Conservation (phyloP, 2,888 invertebrate genomes). For the Leistus spinibarbis region DNA sequence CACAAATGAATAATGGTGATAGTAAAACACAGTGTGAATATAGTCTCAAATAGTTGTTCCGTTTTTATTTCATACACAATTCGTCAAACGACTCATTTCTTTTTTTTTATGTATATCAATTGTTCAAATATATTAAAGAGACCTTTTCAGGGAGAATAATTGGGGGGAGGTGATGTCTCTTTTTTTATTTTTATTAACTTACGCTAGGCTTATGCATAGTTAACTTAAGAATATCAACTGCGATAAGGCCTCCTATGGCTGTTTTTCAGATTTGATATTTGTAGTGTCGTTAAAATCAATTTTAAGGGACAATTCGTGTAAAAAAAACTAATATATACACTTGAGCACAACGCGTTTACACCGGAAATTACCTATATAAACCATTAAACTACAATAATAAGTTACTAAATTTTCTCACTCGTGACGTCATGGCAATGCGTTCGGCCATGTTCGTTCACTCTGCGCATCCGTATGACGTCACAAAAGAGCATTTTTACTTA, state of each 20-base stretch:
- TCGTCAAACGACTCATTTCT: conserved; percentile 12
- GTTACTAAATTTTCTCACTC: neutral
- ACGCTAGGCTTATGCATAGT: conserved; percentile 35
- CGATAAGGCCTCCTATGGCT: conserved; percentile 39
- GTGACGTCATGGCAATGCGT: no score
- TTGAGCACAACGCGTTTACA: conserved; percentile 19
- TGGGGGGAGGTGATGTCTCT: conserved; percentile 24
- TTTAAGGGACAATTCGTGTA: conserved; percentile 28
- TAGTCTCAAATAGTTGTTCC: conserved; percentile 25
- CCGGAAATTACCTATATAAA: neutral
- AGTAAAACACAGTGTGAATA: neutral
- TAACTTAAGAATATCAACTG: conserved; percentile 38
- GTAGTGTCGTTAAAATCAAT: conserved; percentile 27
- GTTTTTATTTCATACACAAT: conserved; percentile 33
- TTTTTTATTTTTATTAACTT: conserved; percentile 19
- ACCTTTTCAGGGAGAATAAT: neutral
- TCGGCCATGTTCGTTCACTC: no score
- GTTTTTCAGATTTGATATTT: conserved; percentile 29
- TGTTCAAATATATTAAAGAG: conserved; percentile 2
- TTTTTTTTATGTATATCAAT: conserved; percentile 22
- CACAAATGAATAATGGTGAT: conserved; percentile 11
- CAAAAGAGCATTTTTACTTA: no score
- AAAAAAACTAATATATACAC: conserved; percentile 33
- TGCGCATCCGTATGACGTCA: no score
- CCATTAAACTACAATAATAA: neutral